These are phyloP conservation scores for Onychostruthus taczanowskii DNA, from an alignment of 2,113 vertebrate genomes.

Conservation along the genomic window DNA sequence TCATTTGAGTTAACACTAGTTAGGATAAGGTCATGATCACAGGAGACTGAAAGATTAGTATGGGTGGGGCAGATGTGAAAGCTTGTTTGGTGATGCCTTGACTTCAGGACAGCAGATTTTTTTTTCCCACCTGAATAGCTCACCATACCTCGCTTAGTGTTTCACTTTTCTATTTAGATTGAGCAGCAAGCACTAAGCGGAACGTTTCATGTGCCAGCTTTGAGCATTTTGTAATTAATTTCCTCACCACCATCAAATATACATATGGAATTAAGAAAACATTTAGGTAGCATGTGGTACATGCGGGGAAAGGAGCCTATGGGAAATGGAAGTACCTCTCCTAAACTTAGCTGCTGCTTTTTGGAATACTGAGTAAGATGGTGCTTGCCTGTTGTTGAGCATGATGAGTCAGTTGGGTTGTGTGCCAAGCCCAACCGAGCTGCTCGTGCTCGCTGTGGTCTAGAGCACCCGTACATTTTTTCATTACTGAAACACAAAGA, in stretches of 20 bases:
- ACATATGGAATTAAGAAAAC: neutral
- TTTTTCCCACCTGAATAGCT: neutral
- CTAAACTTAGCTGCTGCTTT: neutral
- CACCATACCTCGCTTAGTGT: neutral
- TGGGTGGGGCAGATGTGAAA: neutral
- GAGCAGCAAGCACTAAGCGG: neutral
- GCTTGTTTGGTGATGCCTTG: neutral
- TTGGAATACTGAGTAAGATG: neutral
- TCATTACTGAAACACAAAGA: neutral
- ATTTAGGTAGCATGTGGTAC: neutral
- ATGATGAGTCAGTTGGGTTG: neutral
- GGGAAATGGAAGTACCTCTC: neutral
- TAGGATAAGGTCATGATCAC: neutral
- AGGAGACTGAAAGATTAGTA: neutral
- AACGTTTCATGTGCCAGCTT: neutral
- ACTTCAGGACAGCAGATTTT: neutral
- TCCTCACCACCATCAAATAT: accelerated
- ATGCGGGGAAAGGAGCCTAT: neutral
- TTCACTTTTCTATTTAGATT: neutral
- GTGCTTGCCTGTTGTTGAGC: neutral
- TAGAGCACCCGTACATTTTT: neutral
- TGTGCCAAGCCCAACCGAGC: neutral
- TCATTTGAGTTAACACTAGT: neutral
- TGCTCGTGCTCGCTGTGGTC: neutral
- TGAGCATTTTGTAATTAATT: neutral